Evolutionary conservation across 1,140 invertebrate species (phyloP).

Genomic region (Chymomyza costata): DNA sequence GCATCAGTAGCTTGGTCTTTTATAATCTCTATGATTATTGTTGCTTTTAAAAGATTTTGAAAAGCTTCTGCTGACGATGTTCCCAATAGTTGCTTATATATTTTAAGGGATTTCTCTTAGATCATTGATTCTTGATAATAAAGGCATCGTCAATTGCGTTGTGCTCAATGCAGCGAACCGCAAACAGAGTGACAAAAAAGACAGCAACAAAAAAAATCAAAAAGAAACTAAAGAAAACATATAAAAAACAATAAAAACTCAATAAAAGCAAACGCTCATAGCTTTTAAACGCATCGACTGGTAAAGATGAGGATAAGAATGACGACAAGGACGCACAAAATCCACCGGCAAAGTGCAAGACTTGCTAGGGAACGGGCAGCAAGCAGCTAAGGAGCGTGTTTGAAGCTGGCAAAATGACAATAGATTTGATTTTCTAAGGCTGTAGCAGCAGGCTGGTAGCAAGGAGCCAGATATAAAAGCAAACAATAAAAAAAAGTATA

Average conservation of each 20-base stretch:
- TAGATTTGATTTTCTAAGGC: slow-evolving; percentile 64
- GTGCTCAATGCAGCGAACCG: slow-evolving; percentile 26
- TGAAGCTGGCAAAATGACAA: slow-evolving; percentile 65
- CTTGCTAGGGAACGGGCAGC: neutral
- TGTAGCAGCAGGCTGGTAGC: slow-evolving; percentile 19
- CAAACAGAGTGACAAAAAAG: slow-evolving; percentile 12
- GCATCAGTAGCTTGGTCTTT: too few relatives aligned
- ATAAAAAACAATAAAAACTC: slow-evolving; percentile 73
- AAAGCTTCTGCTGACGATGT: too few relatives aligned
- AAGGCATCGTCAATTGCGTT: slow-evolving; percentile 56
- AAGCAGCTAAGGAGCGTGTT: slow-evolving; percentile 7
- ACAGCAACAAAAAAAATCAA: neutral
- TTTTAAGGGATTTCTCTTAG: slow-evolving; percentile 63
- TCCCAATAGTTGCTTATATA: too few relatives aligned
- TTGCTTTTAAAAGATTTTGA: too few relatives aligned
- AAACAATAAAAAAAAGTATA: neutral
- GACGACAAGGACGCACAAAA: slow-evolving; percentile 26
- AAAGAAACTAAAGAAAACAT: slow-evolving; percentile 20
- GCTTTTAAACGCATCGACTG: slow-evolving; percentile 59
- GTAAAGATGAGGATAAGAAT: slow-evolving; percentile 7
- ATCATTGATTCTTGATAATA: slow-evolving; percentile 69
- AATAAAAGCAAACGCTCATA: slow-evolving; percentile 66
- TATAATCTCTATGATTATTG: too few relatives aligned
- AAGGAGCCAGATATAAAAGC: neutral
- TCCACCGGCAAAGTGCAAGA: slow-evolving; percentile 56